Evolutionary conservation across 2,113 vertebrate species (phyloP).

Genomic region (Scopus umbretta): DNA sequence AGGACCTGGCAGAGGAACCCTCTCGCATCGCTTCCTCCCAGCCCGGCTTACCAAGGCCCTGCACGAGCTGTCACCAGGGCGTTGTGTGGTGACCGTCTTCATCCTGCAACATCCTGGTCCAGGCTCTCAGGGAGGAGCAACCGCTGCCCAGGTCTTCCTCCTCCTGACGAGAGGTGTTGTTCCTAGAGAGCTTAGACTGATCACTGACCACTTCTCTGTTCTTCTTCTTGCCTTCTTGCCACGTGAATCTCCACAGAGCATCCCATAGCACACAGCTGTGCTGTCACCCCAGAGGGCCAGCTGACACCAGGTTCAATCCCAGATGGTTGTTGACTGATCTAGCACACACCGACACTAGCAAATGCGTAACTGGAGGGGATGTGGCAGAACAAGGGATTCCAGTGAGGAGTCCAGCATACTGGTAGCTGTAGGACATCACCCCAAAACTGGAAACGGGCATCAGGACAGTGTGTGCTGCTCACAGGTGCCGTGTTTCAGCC

Average conservation of each 20-base stretch:
- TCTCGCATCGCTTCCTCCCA: neutral
- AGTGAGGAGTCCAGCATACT: neutral
- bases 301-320: neutral
- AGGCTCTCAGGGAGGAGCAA: neutral
- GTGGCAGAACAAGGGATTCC: neutral
- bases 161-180: neutral
- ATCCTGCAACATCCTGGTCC: neutral
- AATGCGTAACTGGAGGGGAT: neutral
- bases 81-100: rapidly evolving
- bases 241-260: neutral
- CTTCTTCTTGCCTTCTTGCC: neutral
- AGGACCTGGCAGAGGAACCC: neutral
- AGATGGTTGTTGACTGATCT: neutral
- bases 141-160: neutral
- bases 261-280: neutral
- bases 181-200: neutral
- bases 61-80: neutral
- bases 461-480: neutral
- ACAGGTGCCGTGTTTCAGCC: neutral
- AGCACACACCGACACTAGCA: neutral
- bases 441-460: neutral
- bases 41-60: neutral
- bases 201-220: neutral
- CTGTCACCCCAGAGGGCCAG: neutral
- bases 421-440: neutral